phyloP scores from a whole-genome alignment of 1,140 invertebrate genomes.

The Tetramorium alpestre region DNA sequence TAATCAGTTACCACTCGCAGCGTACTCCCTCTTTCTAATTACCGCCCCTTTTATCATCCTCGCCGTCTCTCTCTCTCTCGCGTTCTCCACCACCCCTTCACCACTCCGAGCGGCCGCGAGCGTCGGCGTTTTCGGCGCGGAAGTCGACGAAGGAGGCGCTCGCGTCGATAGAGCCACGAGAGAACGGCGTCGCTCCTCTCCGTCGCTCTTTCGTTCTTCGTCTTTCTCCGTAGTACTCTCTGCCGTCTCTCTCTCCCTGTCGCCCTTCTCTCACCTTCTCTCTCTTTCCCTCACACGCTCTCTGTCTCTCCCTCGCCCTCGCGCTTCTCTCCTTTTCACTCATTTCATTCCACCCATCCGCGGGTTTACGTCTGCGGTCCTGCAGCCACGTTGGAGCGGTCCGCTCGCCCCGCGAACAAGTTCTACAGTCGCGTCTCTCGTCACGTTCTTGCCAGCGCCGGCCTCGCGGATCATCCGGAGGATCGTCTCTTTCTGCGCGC shows the following conservation, averaged over 20 bases:
- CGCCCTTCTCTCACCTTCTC: not conserved
- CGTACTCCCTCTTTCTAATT: constrained; percentile 40
- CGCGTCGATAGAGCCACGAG: constrained; percentile 80
- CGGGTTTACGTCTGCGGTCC: constrained; percentile 62
- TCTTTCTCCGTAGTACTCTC: constrained; percentile 47
- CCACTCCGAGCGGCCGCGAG: not conserved
- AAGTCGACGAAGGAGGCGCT: constrained; percentile 80
- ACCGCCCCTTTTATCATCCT: not conserved
- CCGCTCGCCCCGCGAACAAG: not conserved
- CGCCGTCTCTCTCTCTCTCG: not conserved
- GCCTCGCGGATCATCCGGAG: constrained; percentile 2
- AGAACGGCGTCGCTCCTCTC: constrained; percentile 73
- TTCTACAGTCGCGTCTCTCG: constrained; percentile 1
- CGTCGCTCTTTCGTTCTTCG: constrained; percentile 55
- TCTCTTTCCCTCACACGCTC: not conserved
- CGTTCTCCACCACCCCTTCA: constrained; percentile 20
- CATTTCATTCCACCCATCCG: constrained; percentile 35
- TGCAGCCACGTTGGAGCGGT: constrained; percentile 64
- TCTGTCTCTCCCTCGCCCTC: not conserved
- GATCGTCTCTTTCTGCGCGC: constrained; percentile 8
- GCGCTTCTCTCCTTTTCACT: constrained; percentile 21
- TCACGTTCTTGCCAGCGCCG: not conserved
- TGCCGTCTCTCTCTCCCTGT: not conserved
- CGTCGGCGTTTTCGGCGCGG: constrained; percentile 72
- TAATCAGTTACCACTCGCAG: constrained; percentile 52